These are phyloP conservation scores for Sabellastarte sp. DNA, from an alignment of 2,888 invertebrate genomes.

Conservation along the genomic window DNA sequence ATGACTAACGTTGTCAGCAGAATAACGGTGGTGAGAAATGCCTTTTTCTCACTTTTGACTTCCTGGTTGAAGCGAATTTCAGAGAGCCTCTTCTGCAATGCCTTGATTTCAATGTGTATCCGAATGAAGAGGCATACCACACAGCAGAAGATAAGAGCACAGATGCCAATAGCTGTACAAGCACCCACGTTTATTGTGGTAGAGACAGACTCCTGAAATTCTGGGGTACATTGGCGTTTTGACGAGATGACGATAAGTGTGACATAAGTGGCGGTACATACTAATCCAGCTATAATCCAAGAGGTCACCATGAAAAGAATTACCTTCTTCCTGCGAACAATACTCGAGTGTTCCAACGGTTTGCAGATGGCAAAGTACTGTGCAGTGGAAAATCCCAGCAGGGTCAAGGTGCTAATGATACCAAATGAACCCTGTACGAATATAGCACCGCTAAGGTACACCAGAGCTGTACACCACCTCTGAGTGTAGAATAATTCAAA, in stretches of 20 bases:
- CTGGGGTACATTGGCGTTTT: conserved; percentile 3
- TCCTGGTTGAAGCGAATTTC: conserved; percentile 27
- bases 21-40: conserved; percentile 28
- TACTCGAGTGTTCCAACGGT: conserved; percentile 18
- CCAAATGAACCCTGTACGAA: conserved; percentile 20
- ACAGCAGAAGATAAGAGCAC: conserved; percentile 17
- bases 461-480: conserved; percentile 14
- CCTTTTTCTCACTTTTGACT: conserved; percentile 20
- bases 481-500: neutral
- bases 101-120: conserved; percentile 22
- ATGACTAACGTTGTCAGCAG: conserved; percentile 20
- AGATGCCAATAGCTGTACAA: conserved; percentile 13
- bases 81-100: conserved; percentile 19
- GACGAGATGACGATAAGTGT: conserved; percentile 6
- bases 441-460: conserved; percentile 18
- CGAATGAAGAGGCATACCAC: conserved; percentile 20
- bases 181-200: conserved; percentile 12
- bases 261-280: conserved; percentile 11
- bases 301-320: conserved; percentile 4
- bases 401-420: conserved; percentile 21
- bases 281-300: conserved; percentile 16
- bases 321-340: conserved; percentile 14
- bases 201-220: conserved; percentile 7
- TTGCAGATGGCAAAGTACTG: conserved; percentile 28
- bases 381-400: conserved; percentile 25